phyloP scores from a whole-genome alignment of 2,797 vertebrate genomes.

The Cynodonichthys magdalenae region DNA sequence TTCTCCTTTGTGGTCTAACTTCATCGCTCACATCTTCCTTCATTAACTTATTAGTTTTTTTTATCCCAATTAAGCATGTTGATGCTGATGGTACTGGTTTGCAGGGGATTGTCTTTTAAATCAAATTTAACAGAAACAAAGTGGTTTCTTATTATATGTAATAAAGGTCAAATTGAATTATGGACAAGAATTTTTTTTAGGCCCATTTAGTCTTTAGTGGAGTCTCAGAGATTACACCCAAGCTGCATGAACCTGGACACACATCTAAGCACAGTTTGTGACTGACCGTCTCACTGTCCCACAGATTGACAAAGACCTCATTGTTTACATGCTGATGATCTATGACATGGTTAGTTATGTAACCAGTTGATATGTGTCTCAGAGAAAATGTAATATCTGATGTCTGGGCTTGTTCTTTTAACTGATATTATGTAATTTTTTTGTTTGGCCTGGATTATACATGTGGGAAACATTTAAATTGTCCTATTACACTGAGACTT shows the following conservation, averaged over 20 bases:
- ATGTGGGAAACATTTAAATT: not conserved
- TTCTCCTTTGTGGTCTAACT: conserved; percentile 57
- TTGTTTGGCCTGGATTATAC: too few relatives aligned
- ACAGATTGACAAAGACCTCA: conserved; percentile 32
- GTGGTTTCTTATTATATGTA: conserved; percentile 11
- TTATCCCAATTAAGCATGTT: conserved; percentile 36
- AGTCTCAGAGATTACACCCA: conserved; percentile 24
- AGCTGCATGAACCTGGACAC: conserved; percentile 23
- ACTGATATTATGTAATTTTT: not conserved
- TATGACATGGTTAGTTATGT: conserved; percentile 38
- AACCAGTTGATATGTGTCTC: conserved; percentile 29
- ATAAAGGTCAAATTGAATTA: conserved; percentile 9
- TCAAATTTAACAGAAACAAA: not conserved
- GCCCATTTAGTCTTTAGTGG: conserved; percentile 26
- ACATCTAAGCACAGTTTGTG: conserved; percentile 20
- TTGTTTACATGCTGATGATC: conserved; percentile 57
- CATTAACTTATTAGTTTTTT: conserved; percentile 5
- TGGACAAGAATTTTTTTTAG: conserved; percentile 31
- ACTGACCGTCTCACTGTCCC: conserved; percentile 36
- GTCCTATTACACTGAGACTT: not conserved
- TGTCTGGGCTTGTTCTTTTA: conserved; percentile 12
- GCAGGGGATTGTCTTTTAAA: conserved; percentile 12
- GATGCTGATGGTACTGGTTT: conserved; percentile 29
- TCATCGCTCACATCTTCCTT: conserved; percentile 18
- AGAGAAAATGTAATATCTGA: not conserved